Base-by-base conservation (phyloP, 2,888 invertebrate genomes). In the Yponomeuta sedellus region DNA sequence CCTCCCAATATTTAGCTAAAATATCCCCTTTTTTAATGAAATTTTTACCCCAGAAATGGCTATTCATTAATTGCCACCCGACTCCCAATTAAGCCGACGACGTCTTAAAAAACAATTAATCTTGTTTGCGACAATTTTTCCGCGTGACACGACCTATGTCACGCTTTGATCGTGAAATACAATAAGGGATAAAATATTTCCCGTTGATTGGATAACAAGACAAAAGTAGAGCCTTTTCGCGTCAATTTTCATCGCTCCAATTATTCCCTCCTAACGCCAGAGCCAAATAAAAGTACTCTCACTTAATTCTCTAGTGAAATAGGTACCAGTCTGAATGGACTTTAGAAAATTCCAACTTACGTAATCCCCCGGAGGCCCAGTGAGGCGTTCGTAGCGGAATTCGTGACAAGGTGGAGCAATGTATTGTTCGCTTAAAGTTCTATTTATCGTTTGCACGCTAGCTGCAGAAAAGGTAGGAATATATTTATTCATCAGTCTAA, bases 101-200 rank as follows among this genome's bases (percentile, higher is more conserved):
- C 62, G 25, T 62, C 34, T 62, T 39, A 62, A 62, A 62, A 62
- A 62, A 12, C 40, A 34, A 62, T 62, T 62, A 62, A 62, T 62
- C 62, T 39, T 62, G 62, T 40, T 62, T 34, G 39, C 62, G 62
- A 62, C 39, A 62, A 62, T 6, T 19, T 59, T 16, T 52, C 16
- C 44, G 44, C 44, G 16, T 52, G 44, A 52, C 44, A 16, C 44
- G 16, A 52, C 44, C 44, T 52, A 52, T 52, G 44, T 52, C 44
- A 52, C 44, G 44, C 16, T 52, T 52, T 52, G 44, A 52, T 52
- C 16, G 44, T 16, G 44, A 5, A 1, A 3, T 16, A 52, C 44
- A 16, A 52, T 16, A 52, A 16, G 16, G 16, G 16, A 52, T 1
- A 52, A 12, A 52, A 52, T 52, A 16, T 12, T 52, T 16, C 44